A percentile compares a stretch with the other conserved stretches of the same genome.
Conservation (phyloP, 2,797 vertebrate species). For the Pseudochirops corinnae region DNA sequence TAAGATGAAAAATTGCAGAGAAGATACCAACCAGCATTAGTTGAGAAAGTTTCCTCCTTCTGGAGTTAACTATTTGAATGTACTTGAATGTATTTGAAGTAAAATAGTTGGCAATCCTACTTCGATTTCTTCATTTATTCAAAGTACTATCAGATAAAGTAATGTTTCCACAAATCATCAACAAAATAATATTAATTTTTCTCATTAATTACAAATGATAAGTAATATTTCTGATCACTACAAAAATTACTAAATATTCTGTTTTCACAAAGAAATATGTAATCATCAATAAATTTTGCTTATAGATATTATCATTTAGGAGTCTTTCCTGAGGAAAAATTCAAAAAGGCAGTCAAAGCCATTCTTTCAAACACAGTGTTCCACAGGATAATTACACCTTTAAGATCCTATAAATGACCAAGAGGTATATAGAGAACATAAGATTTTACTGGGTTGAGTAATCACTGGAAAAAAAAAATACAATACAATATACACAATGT, state of each 20-base stretch:
- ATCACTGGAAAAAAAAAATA: not conserved
- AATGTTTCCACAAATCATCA: constrained; percentile 46
- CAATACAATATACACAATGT: not conserved
- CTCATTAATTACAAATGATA: not conserved
- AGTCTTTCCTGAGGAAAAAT: not conserved
- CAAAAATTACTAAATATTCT: not conserved
- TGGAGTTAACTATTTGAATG: not conserved
- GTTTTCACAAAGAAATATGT: constrained; percentile 8
- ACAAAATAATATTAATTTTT: constrained; percentile 31
- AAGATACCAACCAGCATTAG: not conserved
- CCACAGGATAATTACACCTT: not conserved
- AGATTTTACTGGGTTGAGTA: not conserved
- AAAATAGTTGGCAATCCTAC: not conserved
- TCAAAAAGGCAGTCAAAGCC: not conserved
- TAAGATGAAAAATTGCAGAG: not conserved
- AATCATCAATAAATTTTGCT: not conserved
- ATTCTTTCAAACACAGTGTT: not conserved
- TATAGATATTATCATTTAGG: constrained; percentile 2
- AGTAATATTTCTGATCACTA: constrained; percentile 20
- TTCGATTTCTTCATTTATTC: constrained; percentile 50
- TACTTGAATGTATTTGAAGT: not conserved
- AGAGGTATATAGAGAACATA: not conserved
- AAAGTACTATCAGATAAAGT: constrained; percentile 45
- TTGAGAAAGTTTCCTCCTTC: not conserved
- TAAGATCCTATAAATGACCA: not conserved